These are phyloP conservation scores for Notolepis coatsorum DNA, from an alignment of 2,797 vertebrate species.

Conservation along the genomic window DNA sequence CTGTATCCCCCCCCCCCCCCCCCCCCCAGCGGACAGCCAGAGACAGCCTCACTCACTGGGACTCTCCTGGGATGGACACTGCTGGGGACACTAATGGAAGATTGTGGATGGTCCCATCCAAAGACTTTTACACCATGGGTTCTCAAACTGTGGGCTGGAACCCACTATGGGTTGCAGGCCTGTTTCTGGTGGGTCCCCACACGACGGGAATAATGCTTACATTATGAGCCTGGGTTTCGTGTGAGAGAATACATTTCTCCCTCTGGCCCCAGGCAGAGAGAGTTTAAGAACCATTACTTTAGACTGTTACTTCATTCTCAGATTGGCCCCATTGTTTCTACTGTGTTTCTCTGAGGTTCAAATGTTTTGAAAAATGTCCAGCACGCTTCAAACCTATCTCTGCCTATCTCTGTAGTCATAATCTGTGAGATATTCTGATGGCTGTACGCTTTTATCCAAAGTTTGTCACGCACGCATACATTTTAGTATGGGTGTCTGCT, in stretches of 20 bases:
- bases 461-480: too few relatives aligned
- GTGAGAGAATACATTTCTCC: too few relatives aligned
- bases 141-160: too few relatives aligned
- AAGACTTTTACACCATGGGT: too few relatives aligned
- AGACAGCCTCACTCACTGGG: not conserved
- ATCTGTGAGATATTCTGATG: too few relatives aligned
- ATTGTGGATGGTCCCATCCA: not conserved
- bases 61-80: not conserved
- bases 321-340: conserved; percentile 32
- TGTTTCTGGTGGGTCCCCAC: too few relatives aligned
- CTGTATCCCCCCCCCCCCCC: not conserved
- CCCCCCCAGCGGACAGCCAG: conserved; percentile 5
- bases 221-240: too few relatives aligned
- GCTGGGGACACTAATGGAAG: conserved; percentile 9
- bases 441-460: too few relatives aligned
- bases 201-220: too few relatives aligned
- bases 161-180: too few relatives aligned
- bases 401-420: too few relatives aligned
- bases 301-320: conserved; percentile 54
- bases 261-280: not conserved
- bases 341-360: conserved; percentile 22
- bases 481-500: too few relatives aligned
- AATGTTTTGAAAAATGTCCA: conserved; percentile 25
- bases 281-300: not conserved
- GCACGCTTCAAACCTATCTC: conserved; percentile 31